These are phyloP conservation scores for Thalassophryne amazonica DNA, from an alignment of 2,797 vertebrate species.

Conservation along the genomic window DNA sequence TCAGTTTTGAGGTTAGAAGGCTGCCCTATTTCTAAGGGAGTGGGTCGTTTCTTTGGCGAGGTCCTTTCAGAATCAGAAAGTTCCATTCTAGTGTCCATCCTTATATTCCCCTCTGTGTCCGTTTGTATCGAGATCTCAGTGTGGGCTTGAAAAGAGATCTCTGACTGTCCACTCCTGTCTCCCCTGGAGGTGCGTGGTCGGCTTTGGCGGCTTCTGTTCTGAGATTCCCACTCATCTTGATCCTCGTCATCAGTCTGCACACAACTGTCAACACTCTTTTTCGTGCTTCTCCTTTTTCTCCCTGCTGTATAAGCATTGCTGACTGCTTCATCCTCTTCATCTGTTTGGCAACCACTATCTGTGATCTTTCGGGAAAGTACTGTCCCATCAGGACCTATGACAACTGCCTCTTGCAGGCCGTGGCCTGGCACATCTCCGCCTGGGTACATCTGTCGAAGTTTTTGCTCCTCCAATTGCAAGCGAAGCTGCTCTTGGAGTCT, in stretches of 20 bases:
- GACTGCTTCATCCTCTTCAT: slow-evolving; percentile 89
- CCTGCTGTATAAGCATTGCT: slow-evolving; percentile 85
- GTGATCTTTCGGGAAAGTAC: slow-evolving; percentile 85
- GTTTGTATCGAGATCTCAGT: slow-evolving; percentile 99
- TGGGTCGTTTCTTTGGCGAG: slow-evolving; percentile 90
- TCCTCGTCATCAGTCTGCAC: slow-evolving; percentile 99
- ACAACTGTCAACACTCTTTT: slow-evolving; percentile 96
- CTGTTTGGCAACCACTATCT: slow-evolving; percentile 96
- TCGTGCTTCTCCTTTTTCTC: slow-evolving; percentile 85
- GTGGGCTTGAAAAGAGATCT: slow-evolving; percentile 88
- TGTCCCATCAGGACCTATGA: slow-evolving; percentile 77
- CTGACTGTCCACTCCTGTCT: slow-evolving; percentile 81
- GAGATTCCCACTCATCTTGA: slow-evolving; percentile 95
- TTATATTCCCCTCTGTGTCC: slow-evolving; percentile 90
- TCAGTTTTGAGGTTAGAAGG: slow-evolving; percentile 89
- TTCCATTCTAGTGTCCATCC: slow-evolving; percentile 91
- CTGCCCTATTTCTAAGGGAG: slow-evolving; percentile 92
- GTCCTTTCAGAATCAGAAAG: slow-evolving; percentile 88
- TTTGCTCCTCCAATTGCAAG: slow-evolving; percentile 94
- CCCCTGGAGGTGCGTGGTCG: slow-evolving; percentile 74
- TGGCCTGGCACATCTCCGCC: slow-evolving; percentile 84
- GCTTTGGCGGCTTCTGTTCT: slow-evolving; percentile 75
- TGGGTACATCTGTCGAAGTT: slow-evolving; percentile 92
- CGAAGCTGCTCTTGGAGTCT: slow-evolving; percentile 97
- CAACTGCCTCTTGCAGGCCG: slow-evolving; percentile 80